phyloP scores from a whole-genome alignment of 2,888 invertebrate species.

The Ceriagrion tenellum region DNA sequence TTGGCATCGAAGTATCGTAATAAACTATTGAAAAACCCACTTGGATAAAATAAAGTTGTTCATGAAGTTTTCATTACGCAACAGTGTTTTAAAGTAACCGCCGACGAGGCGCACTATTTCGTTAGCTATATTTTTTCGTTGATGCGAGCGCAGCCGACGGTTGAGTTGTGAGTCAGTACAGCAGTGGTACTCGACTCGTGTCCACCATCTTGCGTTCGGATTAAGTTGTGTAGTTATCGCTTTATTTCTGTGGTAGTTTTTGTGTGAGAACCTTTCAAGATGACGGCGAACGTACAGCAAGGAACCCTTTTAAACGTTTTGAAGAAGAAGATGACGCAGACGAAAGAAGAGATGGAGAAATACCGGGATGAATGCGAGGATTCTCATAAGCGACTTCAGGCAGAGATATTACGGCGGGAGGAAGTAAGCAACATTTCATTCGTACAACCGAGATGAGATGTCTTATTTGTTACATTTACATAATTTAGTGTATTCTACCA shows the following conservation, averaged over 20 bases:
- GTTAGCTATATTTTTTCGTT: background rate
- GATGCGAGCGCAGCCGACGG: slow-evolving; percentile 62
- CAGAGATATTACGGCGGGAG: slow-evolving; percentile 97
- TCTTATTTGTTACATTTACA: background rate
- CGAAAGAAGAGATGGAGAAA: slow-evolving; percentile 99
- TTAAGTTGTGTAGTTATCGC: slow-evolving; percentile 69
- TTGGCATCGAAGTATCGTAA: background rate
- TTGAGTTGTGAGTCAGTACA: slow-evolving; percentile 61
- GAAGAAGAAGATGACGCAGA: slow-evolving; percentile 99
- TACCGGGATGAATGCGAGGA: slow-evolving; percentile 99
- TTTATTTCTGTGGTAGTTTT: slow-evolving; percentile 69
- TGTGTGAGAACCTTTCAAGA: slow-evolving; percentile 77
- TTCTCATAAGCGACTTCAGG: slow-evolving; percentile 95
- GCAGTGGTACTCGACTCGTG: slow-evolving; percentile 73
- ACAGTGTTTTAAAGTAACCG: background rate
- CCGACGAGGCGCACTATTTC: slow-evolving; percentile 40
- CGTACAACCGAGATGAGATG: background rate
- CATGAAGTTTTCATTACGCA: background rate
- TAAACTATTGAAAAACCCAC: background rate
- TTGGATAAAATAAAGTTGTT: background rate
- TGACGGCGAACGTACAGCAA: slow-evolving; percentile 94
- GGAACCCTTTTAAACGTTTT: slow-evolving; percentile 97
- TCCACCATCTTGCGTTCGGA: slow-evolving; percentile 73
- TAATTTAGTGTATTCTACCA: background rate
- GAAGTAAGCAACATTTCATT: slow-evolving; percentile 87